These are phyloP conservation scores for Tetranychus urticae DNA, from an alignment of 1,140 invertebrate species.

Conservation along the genomic window DNA sequence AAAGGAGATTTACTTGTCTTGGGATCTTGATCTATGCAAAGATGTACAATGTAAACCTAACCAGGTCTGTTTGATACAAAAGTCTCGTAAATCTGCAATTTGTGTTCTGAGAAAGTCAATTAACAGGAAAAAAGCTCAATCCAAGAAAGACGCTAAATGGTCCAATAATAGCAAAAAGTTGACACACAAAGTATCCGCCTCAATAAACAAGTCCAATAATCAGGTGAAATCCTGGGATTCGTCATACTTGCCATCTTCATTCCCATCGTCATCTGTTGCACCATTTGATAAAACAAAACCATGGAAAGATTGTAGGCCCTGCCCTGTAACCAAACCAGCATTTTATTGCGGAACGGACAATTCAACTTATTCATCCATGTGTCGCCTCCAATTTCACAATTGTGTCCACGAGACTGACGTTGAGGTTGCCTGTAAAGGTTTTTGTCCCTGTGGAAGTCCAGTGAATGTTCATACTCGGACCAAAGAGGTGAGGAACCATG, in stretches of 20 bases:
- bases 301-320: slow-evolving; percentile 33
- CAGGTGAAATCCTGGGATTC: neutral
- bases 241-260: neutral
- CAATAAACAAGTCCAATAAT: neutral
- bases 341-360: slow-evolving; percentile 75
- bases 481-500: slow-evolving; percentile 20
- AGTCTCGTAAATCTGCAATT: slow-evolving; percentile 52
- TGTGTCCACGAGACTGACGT: slow-evolving; percentile 54
- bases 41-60: slow-evolving; percentile 64
- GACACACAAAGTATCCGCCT: neutral
- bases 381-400: slow-evolving; percentile 68
- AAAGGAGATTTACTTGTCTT: slow-evolving; percentile 1
- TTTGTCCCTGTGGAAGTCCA: slow-evolving; percentile 52
- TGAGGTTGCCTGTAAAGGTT: slow-evolving; percentile 54
- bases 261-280: neutral
- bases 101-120: slow-evolving; percentile 50
- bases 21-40: slow-evolving; percentile 45
- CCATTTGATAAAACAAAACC: neutral
- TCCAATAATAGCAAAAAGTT: neutral
- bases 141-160: neutral
- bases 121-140: neutral
- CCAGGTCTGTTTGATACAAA: slow-evolving; percentile 53
- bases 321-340: slow-evolving; percentile 46
- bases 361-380: slow-evolving; percentile 69
- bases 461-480: neutral